Evolutionary conservation across 1,140 invertebrate species (phyloP).

Genomic region (Drosophila teissieri): DNA sequence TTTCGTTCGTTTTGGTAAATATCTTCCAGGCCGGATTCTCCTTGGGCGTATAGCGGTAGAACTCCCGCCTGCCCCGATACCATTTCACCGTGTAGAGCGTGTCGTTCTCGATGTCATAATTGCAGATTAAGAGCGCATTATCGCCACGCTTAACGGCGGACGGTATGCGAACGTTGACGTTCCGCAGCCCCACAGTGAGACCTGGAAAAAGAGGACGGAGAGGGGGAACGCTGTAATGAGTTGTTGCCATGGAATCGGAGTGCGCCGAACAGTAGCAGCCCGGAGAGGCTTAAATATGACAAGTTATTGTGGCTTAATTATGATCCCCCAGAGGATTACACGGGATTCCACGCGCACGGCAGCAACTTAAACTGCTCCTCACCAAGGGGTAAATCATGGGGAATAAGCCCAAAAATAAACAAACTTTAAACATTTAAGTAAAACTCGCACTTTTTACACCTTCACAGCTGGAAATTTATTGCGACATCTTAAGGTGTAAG

Average conservation of each 20-base stretch:
- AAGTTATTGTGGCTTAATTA: conserved; percentile 82
- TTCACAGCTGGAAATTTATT: neutral
- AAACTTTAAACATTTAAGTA: neutral
- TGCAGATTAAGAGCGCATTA: conserved; percentile 90
- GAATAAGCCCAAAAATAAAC: conserved; percentile 6
- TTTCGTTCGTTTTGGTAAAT: conserved; percentile 88
- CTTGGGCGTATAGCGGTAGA: conserved; percentile 89
- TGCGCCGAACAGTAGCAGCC: conserved; percentile 3
- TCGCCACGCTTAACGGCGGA: conserved; percentile 89
- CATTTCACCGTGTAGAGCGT: conserved; percentile 93
- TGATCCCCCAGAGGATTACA: conserved; percentile 71
- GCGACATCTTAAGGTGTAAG: neutral
- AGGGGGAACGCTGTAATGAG: conserved; percentile 12
- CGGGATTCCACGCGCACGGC: conserved; percentile 39
- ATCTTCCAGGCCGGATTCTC: conserved; percentile 88
- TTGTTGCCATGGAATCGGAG: conserved; percentile 30
- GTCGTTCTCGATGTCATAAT: conserved; percentile 91
- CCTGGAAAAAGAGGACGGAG: conserved; percentile 46
- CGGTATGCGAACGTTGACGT: conserved; percentile 89
- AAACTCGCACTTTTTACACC: neutral
- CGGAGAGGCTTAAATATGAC: conserved; percentile 68
- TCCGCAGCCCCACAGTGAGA: conserved; percentile 78
- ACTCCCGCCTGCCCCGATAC: conserved; percentile 89
- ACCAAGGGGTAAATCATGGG: neutral
- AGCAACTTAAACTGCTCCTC: conserved; percentile 9